Percentiles rank a stretch among this genome's conserved stretches.
Conservation (phyloP, 2,888 invertebrate species). For the Marronus borbonicus region DNA sequence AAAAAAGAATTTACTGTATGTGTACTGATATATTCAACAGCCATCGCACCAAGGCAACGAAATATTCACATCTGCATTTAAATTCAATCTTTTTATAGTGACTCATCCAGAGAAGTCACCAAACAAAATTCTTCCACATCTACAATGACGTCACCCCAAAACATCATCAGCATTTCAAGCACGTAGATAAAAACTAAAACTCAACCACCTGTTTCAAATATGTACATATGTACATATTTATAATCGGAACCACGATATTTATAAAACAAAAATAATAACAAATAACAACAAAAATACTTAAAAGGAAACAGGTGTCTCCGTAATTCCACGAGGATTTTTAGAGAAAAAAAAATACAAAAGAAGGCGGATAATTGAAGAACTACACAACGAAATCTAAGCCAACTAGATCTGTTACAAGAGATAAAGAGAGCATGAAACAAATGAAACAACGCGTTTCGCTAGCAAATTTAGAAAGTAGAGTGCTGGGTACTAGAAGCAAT, state of each 20-base stretch:
- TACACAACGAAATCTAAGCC: constrained; percentile 34
- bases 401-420: constrained; percentile 37
- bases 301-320: not conserved
- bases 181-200: no score
- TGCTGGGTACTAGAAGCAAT: constrained; percentile 14
- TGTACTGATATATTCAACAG: not conserved
- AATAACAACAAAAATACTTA: not conserved
- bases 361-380: constrained; percentile 18
- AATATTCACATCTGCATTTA: not conserved
- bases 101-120: not conserved
- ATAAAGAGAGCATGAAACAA: constrained; percentile 47
- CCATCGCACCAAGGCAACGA: not conserved
- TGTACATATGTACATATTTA: no score
- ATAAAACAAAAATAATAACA: not conserved
- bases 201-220: no score
- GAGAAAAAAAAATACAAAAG: not conserved
- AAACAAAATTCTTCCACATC: not conserved
- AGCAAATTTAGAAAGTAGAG: constrained; percentile 46
- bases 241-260: not conserved
- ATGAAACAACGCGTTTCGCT: constrained; percentile 40
- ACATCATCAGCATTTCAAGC: no score
- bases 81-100: constrained; percentile 2
- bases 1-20: not conserved
- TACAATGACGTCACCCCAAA: not conserved
- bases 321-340: not conserved